Evolutionary conservation across 2,888 invertebrate genomes (phyloP).

Genomic region (Troides aeacus): DNA sequence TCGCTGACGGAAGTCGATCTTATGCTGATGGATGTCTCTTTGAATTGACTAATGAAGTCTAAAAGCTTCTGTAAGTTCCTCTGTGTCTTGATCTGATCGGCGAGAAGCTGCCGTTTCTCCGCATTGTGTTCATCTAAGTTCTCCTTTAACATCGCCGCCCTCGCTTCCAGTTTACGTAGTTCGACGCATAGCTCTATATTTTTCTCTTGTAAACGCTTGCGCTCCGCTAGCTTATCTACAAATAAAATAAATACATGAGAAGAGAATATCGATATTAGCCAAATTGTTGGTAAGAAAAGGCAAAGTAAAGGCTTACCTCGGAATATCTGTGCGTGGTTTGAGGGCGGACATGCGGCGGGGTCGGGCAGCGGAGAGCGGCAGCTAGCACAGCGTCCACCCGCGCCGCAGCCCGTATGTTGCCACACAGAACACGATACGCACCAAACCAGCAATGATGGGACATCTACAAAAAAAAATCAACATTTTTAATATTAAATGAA

Average conservation of each 20-base stretch:
- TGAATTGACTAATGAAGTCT: slow-evolving; percentile 75
- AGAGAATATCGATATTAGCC: too few species aligned
- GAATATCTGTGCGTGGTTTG: slow-evolving; percentile 40
- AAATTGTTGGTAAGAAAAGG: background rate
- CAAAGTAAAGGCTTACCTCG: slow-evolving; percentile 38
- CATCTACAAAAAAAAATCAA: slow-evolving; percentile 52
- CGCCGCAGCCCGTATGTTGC: slow-evolving; percentile 71
- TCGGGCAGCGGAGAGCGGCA: slow-evolving; percentile 49
- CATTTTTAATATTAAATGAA: background rate
- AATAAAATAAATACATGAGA: slow-evolving; percentile 17
- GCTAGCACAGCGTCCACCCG: slow-evolving; percentile 39
- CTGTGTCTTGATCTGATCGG: slow-evolving; percentile 73
- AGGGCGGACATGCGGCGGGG: slow-evolving; percentile 43
- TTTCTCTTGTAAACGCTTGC: slow-evolving; percentile 68
- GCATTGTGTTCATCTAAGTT: slow-evolving; percentile 72
- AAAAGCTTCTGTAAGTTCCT: slow-evolving; percentile 73
- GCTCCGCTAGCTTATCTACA: slow-evolving; percentile 70
- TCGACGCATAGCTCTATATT: slow-evolving; percentile 72
- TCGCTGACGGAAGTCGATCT: slow-evolving; percentile 67
- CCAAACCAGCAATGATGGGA: slow-evolving; percentile 67
- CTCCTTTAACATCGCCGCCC: slow-evolving; percentile 68
- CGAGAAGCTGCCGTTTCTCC: slow-evolving; percentile 68
- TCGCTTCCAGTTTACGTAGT: slow-evolving; percentile 65
- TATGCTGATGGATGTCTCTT: slow-evolving; percentile 68
- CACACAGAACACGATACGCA: slow-evolving; percentile 60